phyloP scores from a whole-genome alignment of 1,140 invertebrate genomes.

The Caenorhabditis tropicalis region DNA sequence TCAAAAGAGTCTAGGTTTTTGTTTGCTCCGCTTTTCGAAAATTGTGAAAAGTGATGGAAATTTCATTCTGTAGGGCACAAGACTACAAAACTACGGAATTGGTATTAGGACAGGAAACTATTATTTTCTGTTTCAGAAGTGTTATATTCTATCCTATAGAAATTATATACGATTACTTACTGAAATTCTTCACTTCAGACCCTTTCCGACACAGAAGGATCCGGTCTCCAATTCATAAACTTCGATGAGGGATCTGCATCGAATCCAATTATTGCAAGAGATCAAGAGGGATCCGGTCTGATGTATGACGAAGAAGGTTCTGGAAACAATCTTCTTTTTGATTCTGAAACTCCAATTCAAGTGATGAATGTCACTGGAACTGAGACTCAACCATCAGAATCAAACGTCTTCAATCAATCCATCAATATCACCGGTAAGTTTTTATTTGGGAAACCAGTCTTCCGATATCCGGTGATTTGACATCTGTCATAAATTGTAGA shows the following conservation, averaged over 20 bases:
- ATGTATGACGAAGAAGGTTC: constrained; percentile 38
- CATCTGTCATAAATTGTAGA: constrained; percentile 6
- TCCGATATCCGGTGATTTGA: too few relatives aligned
- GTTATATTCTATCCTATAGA: not conserved
- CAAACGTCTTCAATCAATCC: not conserved
- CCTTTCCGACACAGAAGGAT: constrained; percentile 23
- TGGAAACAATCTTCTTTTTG: constrained; percentile 7
- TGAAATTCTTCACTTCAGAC: not conserved
- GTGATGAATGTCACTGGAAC: not conserved
- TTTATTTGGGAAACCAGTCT: too few relatives aligned
- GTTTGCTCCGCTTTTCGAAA: constrained; percentile 21
- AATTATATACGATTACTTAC: not conserved
- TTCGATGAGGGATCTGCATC: constrained; percentile 10
- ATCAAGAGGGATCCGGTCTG: not conserved
- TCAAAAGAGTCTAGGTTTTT: not conserved
- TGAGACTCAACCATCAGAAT: not conserved
- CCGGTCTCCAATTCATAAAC: constrained; percentile 25
- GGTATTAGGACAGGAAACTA: too few relatives aligned
- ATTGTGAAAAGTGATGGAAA: not conserved
- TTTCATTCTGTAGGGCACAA: not conserved
- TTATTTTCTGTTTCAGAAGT: too few relatives aligned
- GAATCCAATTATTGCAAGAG: not conserved
- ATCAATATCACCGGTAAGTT: constrained; percentile 21
- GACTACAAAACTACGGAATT: not conserved
- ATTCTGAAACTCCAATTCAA: constrained; percentile 4